Base-by-base conservation (phyloP, 2,888 invertebrate genomes). In the Gerris lacustris region DNA sequence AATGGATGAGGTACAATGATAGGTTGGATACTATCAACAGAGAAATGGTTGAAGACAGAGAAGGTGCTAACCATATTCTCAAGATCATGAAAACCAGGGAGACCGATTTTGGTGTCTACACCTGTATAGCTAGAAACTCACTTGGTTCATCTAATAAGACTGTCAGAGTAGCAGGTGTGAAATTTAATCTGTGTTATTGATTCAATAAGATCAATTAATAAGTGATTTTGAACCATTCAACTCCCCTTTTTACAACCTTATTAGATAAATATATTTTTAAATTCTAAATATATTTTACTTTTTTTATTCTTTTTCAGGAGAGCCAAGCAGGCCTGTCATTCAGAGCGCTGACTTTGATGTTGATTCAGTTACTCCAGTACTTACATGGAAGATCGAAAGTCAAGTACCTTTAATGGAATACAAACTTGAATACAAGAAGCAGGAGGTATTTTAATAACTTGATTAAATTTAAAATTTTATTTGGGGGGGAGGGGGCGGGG, bases 311-410 rank as follows among this genome's bases (percentile, higher is more conserved):
- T 11, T 64, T 64, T 64, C 18, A 64, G 64, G 64, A 5, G 64
- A 64, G 64, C 64, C 64, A n/a, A 64, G 18, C 18, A 64, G 18
- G 64, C 64, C 64, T 9, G 64, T 64, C 9, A 64, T 64, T 64
- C 64, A 64, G 31, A 64, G 31, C 2, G 64, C 6, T 9, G 31
- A n/a, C 64, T n/a, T 17, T 64, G 64, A n/a, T 31, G 64, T n/a
- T 9, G 76, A 76, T 44, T 76, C 74, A 67, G 79, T 77, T 71
- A 79, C 78, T 66, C 79, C 81, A 7, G 77, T 79, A 17, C 75
- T 84, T 70, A 78, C 79, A 69, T 84, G 83, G 83, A 80, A 77
- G 63, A 80, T 83, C 6, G 83, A 83, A 73, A 83, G 83, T 18
- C 79, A 80, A 70, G 79, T 80, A 11, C 81, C 82, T 0, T 79